Evolutionary conservation across 2,797 vertebrate genomes (phyloP), one percentile per base, ranked within the genome.

Genomic region (Sebastes iracundus): DNA sequence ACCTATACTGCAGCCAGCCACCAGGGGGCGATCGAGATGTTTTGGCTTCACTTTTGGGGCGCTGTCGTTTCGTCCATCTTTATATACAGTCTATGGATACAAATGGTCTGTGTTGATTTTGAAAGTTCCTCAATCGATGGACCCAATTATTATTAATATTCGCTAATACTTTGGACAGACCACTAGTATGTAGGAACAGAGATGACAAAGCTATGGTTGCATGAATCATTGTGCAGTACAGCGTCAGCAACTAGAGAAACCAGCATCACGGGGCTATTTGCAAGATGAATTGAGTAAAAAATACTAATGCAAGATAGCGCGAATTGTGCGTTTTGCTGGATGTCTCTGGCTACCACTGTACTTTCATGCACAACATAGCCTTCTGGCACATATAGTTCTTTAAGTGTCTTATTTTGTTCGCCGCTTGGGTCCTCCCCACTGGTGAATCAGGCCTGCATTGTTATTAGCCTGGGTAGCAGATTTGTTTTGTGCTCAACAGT

Each of bases 381-480:
- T 49, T 79, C 66, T 86, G 85, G 78, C 83, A 77, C 68, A 80
- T 82, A 87, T 59, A 28, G 49, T 30, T 81, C 68, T 81, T 53
- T 75, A 74, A 76, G 72, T 81, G 46, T 84, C 61, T 79, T 64
- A 59, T 81, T 82, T 81, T 72, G 64, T 64, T 8, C 10, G 74
- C 5, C 1, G 32, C 81, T 81, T 70, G 38, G 64, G 79, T 79
- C 81, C 69, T 79, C 42, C 72, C 67, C 58, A 23, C 68, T n/a
- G 72, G 75, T 75, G 62, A 86, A 60, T 80, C 66, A 61, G 80
- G 46, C 79, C 84, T 85, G 88, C 84, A 76, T 85, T 88, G 80
- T 89, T 81, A 90, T 92, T 88, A 87, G 89, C 87, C 85, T 77
- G 79, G 79, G 68, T 77, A 87, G 89, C 92, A 88, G 87, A 89